These are phyloP conservation scores for Acanthosepion lycidas DNA, from an alignment of 2,888 invertebrate species.

Conservation along the genomic window DNA sequence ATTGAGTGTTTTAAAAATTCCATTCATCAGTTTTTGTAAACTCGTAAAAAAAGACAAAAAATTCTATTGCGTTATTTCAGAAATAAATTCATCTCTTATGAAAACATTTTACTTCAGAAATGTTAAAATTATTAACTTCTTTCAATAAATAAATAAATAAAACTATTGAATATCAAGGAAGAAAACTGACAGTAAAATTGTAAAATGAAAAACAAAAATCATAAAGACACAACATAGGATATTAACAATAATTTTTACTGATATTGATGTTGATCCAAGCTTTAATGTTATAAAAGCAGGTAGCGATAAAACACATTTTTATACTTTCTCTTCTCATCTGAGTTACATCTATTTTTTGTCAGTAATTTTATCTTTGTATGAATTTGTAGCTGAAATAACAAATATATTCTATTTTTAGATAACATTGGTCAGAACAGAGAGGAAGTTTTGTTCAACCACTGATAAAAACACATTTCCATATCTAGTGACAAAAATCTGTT, in stretches of 20 bases:
- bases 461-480: no score
- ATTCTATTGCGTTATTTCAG: background rate
- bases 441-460: no score
- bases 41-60: background rate
- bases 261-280: background rate
- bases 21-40: background rate
- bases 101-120: background rate
- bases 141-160: background rate
- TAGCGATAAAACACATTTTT: background rate
- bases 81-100: background rate
- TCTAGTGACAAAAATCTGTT: no score
- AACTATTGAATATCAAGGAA: background rate
- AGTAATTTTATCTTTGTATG: background rate
- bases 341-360: background rate
- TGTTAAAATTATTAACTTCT: background rate
- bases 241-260: background rate
- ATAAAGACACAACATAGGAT: background rate
- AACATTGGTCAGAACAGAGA: no score
- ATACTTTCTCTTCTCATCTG: background rate
- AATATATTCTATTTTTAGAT: background rate
- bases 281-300: background rate
- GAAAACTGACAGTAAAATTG: background rate
- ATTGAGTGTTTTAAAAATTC: background rate
- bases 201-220: background rate
- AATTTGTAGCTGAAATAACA: background rate